Base-by-base conservation (phyloP, 2,113 vertebrate genomes). In the Balaeniceps rex region DNA sequence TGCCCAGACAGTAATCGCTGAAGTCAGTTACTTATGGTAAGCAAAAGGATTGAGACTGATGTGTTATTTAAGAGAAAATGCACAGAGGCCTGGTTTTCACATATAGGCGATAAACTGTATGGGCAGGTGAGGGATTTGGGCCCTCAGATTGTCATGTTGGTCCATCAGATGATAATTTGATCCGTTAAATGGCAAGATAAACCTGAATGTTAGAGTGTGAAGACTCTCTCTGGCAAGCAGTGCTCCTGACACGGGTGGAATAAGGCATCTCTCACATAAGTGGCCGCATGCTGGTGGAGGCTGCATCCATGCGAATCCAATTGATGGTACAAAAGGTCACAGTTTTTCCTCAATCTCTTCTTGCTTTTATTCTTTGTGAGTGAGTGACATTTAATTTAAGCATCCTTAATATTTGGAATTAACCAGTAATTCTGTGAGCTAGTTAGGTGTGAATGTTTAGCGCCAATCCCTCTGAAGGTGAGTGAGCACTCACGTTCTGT, bases 11-110 rank as follows among this genome's bases (percentile, higher is more conserved):
- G 51, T 7, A 19, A 14, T 23, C 8, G 2, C 65, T 44, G 19
- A 12, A 38, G 18, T 9, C 0, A 1, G 12, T 58, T 2, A 5
- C 42, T 61, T 5, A 2, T 0, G 29, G 47, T 8, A 11, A 42
- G 36, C 2, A 8, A 14, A 11, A 40, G 25, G 34, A 26, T 38
- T 14, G 57, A 19, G n/a, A 3, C 40, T 34, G 46, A n/a, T 42
- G 33, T 12, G 63, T 14, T 55, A 19, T 3, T 71, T 25, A 16
- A 66, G 23, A 78, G n/a, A 40, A 75, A 58, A 36, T 4, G 14
- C 3, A 2, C 64, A 24, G 57, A 76, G 51, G 17, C 25, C 34
- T 18, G 15, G 4, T 18, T 47, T 54, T 63, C 24, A 52, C n/a
- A 36, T 19, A 22, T 2, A 31, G 40, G 11, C 3, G 7, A 7